Evolutionary conservation across 2,888 invertebrate species (phyloP), one percentile per base, ranked within the genome.

Genomic region (Eristalis pertinax): DNA sequence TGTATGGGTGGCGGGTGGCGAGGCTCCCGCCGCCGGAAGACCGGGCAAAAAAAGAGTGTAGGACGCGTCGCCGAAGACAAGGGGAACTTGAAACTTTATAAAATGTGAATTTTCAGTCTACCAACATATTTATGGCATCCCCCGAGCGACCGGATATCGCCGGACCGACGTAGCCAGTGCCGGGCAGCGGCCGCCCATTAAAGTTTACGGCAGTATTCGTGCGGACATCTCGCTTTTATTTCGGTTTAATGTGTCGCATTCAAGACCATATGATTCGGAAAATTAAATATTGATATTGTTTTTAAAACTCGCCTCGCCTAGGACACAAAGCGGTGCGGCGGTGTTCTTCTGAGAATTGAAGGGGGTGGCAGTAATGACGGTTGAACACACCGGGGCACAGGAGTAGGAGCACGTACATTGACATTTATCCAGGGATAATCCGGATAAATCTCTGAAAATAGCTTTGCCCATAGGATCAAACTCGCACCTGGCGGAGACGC

Each of bases 361-460:
- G 50, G 19, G n/a, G 50, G 50, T 19, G n/a, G 19, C 50, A 19
- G 50, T 19, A 19, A 19, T 5, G 50, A 19, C 8, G 43, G 43
- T 13, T 22, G 78, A 64, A 72, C 56, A 64, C 38, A 64, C 43
- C 4, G n/a, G 35, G 26, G n/a, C 29, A 67, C 1, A n/a, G 5
- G 4, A 29, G 41, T 0, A 43, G 63, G 58, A 19, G 65, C 26
- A 76, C 80, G 72, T 67, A 63, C 76, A 76, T 73, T 81, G 82
- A 85, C 81, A 85, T 41, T 80, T 41, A 81, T 81, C 81, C 63
- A 43, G 50, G 64, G 69, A 82, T 81, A 77, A 85, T 81, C 81
- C 69, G 58, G 73, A 77, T 81, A 73, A 81, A 77, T 82, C 73
- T 69, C 73, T 64, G 72, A 76, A 81, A 81, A 85, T 85, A 80